These are phyloP conservation scores for Cyanoliseus patagonus DNA, from an alignment of 2,113 vertebrate species.

Conservation along the genomic window DNA sequence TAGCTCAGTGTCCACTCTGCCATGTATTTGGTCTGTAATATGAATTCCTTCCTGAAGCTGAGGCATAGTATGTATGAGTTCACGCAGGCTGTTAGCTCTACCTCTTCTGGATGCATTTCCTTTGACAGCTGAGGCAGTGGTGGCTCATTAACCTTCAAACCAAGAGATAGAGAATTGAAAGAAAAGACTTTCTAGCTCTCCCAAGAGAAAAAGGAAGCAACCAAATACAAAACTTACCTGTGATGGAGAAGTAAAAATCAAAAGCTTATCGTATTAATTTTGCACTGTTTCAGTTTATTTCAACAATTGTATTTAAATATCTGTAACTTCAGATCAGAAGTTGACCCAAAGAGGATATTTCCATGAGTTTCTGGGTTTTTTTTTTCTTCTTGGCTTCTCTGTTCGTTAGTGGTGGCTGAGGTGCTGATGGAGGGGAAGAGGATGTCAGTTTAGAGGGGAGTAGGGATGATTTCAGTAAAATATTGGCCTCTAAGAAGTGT, in stretches of 20 bases:
- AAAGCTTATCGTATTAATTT: background rate
- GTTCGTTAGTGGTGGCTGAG: background rate
- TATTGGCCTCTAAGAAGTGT: background rate
- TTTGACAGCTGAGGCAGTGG: background rate
- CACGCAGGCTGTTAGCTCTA: background rate
- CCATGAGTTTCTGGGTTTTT: background rate
- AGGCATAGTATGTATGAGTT: background rate
- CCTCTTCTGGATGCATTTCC: background rate
- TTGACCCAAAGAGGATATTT: background rate
- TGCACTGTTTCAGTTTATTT: background rate
- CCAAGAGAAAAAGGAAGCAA: background rate
- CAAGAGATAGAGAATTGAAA: background rate
- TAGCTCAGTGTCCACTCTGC: background rate
- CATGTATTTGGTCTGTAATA: background rate
- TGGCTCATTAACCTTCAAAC: background rate
- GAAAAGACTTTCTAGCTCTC: background rate
- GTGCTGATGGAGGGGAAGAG: rapidly evolving
- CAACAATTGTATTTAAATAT: background rate
- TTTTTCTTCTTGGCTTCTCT: background rate
- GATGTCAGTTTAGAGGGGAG: background rate
- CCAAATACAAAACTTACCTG: background rate
- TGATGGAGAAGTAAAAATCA: background rate
- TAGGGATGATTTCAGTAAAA: background rate
- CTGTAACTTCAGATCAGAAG: background rate
- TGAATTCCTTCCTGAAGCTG: background rate